A percentile compares a stretch with the other conserved stretches of the same genome.
Evolutionary conservation across 1,140 invertebrate species (phyloP).

Genomic region (Zaprionus gabonicus): DNA sequence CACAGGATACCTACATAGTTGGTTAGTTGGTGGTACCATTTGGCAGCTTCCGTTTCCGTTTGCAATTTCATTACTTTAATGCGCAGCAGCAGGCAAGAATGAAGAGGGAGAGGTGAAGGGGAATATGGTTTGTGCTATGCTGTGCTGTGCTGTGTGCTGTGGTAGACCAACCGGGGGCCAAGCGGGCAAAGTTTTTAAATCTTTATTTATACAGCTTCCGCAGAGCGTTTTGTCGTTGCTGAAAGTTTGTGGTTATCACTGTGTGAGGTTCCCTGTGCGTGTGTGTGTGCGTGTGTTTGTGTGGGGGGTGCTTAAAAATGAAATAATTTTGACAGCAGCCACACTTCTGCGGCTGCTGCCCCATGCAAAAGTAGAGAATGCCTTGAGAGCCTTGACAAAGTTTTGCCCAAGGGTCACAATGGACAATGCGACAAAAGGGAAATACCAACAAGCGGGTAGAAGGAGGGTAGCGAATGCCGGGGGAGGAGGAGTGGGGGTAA

Average conservation of each 20-base stretch:
- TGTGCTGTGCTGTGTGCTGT: background rate
- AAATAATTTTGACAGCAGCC: conserved; percentile 75
- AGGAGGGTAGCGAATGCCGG: background rate
- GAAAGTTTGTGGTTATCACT: conserved; percentile 55
- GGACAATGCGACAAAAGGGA: conserved; percentile 8
- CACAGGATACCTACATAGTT: conserved; percentile 6
- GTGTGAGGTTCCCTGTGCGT: background rate
- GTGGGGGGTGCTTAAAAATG: conserved; percentile 46
- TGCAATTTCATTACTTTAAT: conserved; percentile 77
- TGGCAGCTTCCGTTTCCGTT: conserved; percentile 61
- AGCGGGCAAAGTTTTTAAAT: conserved; percentile 73
- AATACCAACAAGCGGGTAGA: background rate
- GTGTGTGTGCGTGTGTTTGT: conserved; percentile 19
- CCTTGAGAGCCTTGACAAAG: conserved; percentile 53
- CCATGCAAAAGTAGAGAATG: conserved; percentile 48
- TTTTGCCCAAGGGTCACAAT: conserved; percentile 48
- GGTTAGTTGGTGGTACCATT: conserved; percentile 47
- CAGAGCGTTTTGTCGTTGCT: conserved; percentile 51
- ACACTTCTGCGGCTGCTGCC: conserved; percentile 61
- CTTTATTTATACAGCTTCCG: conserved; percentile 80
- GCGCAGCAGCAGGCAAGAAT: conserved; percentile 21
- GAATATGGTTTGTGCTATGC: background rate
- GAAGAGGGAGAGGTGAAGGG: background rate
- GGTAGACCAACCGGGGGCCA: background rate
- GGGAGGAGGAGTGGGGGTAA: background rate